These are phyloP conservation scores for Colletes collaris DNA, from an alignment of 2,888 invertebrate genomes.

Conservation along the genomic window DNA sequence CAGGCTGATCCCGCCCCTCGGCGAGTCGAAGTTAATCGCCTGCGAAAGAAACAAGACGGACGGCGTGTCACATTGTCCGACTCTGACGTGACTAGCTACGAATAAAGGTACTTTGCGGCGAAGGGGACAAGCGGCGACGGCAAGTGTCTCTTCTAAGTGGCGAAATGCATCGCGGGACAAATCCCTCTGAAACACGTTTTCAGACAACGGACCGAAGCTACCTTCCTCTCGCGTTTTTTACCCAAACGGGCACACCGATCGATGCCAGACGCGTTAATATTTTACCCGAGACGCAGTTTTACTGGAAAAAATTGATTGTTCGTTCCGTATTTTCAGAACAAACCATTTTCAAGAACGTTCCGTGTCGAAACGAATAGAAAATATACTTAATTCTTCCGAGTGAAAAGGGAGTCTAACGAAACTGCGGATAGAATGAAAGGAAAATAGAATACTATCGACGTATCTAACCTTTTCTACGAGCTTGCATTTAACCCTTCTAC, in stretches of 20 bases:
- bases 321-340: no score
- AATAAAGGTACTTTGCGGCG: conserved; percentile 49
- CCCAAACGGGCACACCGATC: conserved; percentile 2
- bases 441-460: no score
- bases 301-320: no score
- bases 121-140: conserved; percentile 49
- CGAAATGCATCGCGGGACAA: conserved; percentile 47
- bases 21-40: conserved; percentile 95
- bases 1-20: conserved; percentile 93
- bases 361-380: no score
- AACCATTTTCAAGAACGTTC: no score
- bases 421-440: no score
- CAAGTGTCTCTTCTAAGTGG: conserved; percentile 45
- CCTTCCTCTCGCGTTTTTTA: not conserved
- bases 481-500: no score
- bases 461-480: no score
- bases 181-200: conserved; percentile 50
- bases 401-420: no score
- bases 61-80: conserved; percentile 2
- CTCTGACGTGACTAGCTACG: conserved; percentile 42
- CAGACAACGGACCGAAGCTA: conserved; percentile 3
- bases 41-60: conserved; percentile 81
- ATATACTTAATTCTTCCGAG: no score
- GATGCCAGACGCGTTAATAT: conserved; percentile 10
- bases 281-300: not conserved